phyloP scores from a whole-genome alignment of 2,113 vertebrate species.

The Mastomys coucha region DNA sequence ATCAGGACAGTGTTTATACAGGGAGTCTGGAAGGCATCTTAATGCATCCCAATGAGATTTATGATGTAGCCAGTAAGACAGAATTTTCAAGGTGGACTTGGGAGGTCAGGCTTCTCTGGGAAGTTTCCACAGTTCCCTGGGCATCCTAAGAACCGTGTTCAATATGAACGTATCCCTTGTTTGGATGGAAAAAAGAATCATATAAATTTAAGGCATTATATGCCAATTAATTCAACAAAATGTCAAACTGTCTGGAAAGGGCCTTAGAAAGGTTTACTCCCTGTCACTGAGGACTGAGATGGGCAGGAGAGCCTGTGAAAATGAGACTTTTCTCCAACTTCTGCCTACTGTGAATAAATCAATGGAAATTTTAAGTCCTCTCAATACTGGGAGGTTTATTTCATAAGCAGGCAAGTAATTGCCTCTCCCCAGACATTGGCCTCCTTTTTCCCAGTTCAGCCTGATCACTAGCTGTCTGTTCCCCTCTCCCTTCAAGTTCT shows the following conservation, averaged over 20 bases:
- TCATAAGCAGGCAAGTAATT: constrained; percentile 57
- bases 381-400: constrained; percentile 54
- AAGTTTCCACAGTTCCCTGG: constrained; percentile 36
- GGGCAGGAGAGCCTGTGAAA: constrained; percentile 62
- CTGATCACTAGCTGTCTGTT: neutral
- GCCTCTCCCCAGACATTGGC: neutral
- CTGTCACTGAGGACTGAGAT: constrained; percentile 62
- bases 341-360: constrained; percentile 74
- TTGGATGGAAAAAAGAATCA: constrained; percentile 46
- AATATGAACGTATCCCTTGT: constrained; percentile 49
- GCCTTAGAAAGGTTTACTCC: constrained; percentile 75
- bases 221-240: constrained; percentile 75
- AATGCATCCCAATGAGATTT: constrained; percentile 28
- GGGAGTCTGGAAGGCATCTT: neutral
- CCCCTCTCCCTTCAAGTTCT: neutral
- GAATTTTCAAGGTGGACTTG: neutral
- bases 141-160: constrained; percentile 1
- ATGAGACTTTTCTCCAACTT: constrained; percentile 76
- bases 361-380: constrained; percentile 55
- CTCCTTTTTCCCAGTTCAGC: neutral
- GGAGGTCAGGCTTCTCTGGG: constrained; percentile 12
- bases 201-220: constrained; percentile 73
- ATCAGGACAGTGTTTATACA: neutral
- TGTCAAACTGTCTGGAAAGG: constrained; percentile 70
- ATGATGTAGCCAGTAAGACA: neutral